Percentiles rank a stretch among this genome's conserved stretches.
These are phyloP conservation scores for Platorchestia sp. DNA, from an alignment of 1,140 invertebrate genomes.

Conservation along the genomic window DNA sequence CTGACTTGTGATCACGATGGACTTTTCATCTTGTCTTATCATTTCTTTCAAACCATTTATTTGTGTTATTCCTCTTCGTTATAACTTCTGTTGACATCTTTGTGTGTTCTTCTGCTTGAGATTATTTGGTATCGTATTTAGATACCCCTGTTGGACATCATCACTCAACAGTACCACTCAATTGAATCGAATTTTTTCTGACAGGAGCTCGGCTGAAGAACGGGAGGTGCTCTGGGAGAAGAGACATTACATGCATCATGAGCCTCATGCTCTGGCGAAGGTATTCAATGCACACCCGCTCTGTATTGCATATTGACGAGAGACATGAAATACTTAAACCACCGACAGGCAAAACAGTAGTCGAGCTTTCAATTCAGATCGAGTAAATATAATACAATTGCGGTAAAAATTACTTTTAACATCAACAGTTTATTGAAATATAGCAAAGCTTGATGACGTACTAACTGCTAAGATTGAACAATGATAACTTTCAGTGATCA, in stretches of 20 bases:
- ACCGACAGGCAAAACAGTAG: no score
- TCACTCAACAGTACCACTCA: neutral
- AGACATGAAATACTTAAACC: no score
- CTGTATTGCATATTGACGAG: neutral
- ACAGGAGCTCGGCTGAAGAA: conserved; percentile 71
- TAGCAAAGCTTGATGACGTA: no score
- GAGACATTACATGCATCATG: conserved; percentile 87
- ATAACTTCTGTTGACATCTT: neutral
- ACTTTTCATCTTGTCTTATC: neutral
- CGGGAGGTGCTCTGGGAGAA: conserved; percentile 94
- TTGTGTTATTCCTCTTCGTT: neutral
- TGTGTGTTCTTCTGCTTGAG: no score
- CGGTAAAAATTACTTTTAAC: neutral
- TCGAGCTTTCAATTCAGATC: no score
- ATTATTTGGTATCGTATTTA: no score
- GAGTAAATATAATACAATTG: no score
- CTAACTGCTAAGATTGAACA: neutral
- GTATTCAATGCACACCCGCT: conserved; percentile 67
- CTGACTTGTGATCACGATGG: neutral
- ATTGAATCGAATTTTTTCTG: neutral
- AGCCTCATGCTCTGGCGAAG: conserved; percentile 89
- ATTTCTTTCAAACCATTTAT: neutral
- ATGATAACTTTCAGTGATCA: neutral
- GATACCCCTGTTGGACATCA: neutral
- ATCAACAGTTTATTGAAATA: no score